These are phyloP conservation scores for Orussus abietinus DNA, from an alignment of 1,140 invertebrate species.

Conservation along the genomic window DNA sequence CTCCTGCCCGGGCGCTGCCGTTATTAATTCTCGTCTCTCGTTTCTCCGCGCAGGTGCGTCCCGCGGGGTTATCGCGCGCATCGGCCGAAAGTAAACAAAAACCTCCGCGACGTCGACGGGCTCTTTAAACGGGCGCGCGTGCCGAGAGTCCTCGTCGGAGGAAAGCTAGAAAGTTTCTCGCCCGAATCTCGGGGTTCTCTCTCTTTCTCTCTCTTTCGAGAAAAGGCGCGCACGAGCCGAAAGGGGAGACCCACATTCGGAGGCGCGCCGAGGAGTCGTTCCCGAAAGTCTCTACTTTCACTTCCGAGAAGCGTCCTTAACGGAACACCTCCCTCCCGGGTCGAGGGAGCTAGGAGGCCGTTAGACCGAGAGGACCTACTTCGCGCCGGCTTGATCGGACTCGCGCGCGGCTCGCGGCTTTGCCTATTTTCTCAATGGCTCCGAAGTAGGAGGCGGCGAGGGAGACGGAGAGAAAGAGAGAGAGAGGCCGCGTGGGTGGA, in stretches of 20 bases:
- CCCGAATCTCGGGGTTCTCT: too few species aligned
- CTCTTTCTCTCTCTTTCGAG: constrained; percentile 14
- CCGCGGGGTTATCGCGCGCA: neutral
- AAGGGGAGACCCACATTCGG: too few species aligned
- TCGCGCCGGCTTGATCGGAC: constrained; percentile 25
- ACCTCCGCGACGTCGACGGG: too few species aligned
- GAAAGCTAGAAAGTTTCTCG: too few species aligned
- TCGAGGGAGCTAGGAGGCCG: too few species aligned
- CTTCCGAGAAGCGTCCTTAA: neutral
- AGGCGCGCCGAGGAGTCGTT: neutral
- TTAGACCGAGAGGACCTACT: too few species aligned
- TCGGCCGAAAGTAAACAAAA: too few species aligned
- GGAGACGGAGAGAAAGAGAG: constrained; percentile 20
- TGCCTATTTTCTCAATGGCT: constrained; percentile 21
- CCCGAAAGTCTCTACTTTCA: neutral
- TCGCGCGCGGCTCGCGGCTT: constrained; percentile 24
- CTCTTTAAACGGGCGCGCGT: too few species aligned
- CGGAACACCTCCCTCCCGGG: neutral
- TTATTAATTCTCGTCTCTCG: too few species aligned
- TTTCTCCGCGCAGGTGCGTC: neutral
- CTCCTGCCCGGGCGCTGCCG: constrained; percentile 28
- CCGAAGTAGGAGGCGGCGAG: constrained; percentile 17
- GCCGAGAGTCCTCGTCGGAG: too few species aligned
- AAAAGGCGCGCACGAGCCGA: neutral
- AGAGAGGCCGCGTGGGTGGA: constrained; percentile 12